Base-by-base conservation (phyloP, 1,140 invertebrate species). In the Parasteatoda tepidariorum region DNA sequence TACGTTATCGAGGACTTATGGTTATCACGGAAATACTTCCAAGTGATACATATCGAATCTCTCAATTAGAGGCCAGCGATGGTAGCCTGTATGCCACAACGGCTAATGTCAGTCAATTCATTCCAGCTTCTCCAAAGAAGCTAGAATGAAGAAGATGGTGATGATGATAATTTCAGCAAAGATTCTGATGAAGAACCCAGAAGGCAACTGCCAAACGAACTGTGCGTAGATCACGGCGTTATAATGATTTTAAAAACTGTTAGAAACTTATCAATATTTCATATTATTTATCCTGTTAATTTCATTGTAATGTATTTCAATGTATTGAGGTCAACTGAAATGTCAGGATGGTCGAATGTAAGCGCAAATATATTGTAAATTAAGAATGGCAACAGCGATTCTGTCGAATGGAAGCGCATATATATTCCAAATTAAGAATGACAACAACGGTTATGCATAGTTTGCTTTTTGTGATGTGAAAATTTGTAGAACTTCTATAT, bases 101-200 rank as follows among this genome's bases (percentile, higher is more conserved):
- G 2, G 38, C n/a, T 55, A 33, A 78, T 67, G 28, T 55, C 41
- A 67, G 18, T 54, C 41, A 79, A 11, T 11, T 67, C 15, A 79
- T 31, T 24, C 4, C 61, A n/a, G n/a, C n/a, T n/a, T n/a, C n/a
- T n/a, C 9, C 55, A 13, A 26, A 55, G 31, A 67, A 38, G 30
- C n/a, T 54, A 1, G 0, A 24, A 48, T 15, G 48, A 78, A 33
- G 22, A 28, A 6, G 34, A 82, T 30, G 24, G 41, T 31, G 22
- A 28, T 26, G 34, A 82, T 30, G 24, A 61, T 31, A 26, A 59
- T 4, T 33, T 3, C 28, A 38, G 18, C 55, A 48, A 24, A 26
- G 41, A 73, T 30, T 34, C 26, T 34, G 22, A 41, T 5, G 13
- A 41, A 41, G 13, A 13, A 41, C 5, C 4, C 9, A 54, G 30